Evolutionary conservation across 2,113 vertebrate species (phyloP), one percentile per base, ranked within the genome.

Genomic region (Monarcha castaneiventris): DNA sequence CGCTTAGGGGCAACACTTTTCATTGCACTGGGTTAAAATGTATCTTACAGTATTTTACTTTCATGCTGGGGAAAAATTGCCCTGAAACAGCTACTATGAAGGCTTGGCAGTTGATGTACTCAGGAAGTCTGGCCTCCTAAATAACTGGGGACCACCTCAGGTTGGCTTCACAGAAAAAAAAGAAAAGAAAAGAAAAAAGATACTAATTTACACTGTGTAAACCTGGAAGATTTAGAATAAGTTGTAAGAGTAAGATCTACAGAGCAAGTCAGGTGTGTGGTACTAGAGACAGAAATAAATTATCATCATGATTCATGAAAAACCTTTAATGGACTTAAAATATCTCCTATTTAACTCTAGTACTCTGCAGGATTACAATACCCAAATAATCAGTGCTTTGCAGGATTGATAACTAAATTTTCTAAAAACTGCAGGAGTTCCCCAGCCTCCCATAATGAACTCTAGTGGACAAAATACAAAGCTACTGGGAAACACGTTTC

Each of bases 251-350:
- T 68, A 76, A 46, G 48, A 74, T 48, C 68, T 84, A 86, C 43
- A 71, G 55, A 80, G 9, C 55, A 85, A 94, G 41, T 77, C 56
- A 32, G 35, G 23, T 49, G 13, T 46, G 26, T 74, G 56, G 63
- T 71, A 88, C 35, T 84, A 71, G 30, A 90, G 56, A 72, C 32
- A 61, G 81, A 94, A 93, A 93, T 85, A 94, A 95, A 61, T 80
- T 77, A 78, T 67, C 54, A 69, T 66, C 2, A 22, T 61, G 35
- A 93, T 66, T 75, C 26, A 75, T 62, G 69, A 81, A 90, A 94
- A 94, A 59, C 41, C 84, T 94, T 96, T 90, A 94, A 90, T 66
- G 80, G 73, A 90, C 73, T 72, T 68, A 84, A 94, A 96, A 46
- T 72, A 90, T 79, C 39, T 44, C 73, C 80, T 93, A 49, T 55